Percentiles rank a stretch among this genome's conserved stretches.
phyloP scores from a whole-genome alignment of 1,140 invertebrate genomes.

The Amyelois transitella region DNA sequence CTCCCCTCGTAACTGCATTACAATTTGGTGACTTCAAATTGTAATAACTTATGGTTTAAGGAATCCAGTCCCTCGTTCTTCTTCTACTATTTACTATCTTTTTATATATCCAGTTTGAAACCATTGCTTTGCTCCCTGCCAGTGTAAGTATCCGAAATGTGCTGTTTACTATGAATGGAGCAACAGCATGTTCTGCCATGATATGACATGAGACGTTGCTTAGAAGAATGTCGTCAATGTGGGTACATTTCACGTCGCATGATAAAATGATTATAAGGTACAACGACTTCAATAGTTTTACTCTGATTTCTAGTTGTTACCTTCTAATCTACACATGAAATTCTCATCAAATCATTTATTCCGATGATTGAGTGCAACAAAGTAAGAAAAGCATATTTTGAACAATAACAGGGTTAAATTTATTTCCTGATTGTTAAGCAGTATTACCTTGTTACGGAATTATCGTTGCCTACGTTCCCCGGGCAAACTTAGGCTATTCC shows the following conservation, averaged over 20 bases:
- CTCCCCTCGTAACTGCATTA: slow-evolving; percentile 76
- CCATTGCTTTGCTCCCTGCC: slow-evolving; percentile 18
- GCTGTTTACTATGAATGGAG: slow-evolving; percentile 5
- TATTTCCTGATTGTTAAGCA: too few relatives aligned
- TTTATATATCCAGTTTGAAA: slow-evolving; percentile 23
- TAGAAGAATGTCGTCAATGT: neutral
- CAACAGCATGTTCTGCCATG: neutral
- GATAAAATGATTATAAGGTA: neutral
- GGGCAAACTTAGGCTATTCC: too few relatives aligned
- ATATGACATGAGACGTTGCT: neutral
- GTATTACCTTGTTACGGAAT: too few relatives aligned
- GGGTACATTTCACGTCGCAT: neutral
- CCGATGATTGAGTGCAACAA: neutral
- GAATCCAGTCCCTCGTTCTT: slow-evolving; percentile 67
- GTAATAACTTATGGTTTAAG: slow-evolving; percentile 71
- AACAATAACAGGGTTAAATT: too few relatives aligned
- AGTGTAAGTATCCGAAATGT: slow-evolving; percentile 23
- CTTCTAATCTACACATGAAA: neutral
- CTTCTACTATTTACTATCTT: slow-evolving; percentile 45
- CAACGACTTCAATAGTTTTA: neutral
- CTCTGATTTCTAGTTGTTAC: neutral
- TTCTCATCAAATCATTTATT: neutral
- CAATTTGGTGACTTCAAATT: slow-evolving; percentile 73
- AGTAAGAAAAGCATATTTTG: too few relatives aligned
- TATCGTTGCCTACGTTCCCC: too few relatives aligned